Base-by-base conservation (phyloP, 92 coral and sea anemone genomes). In the Isaurus tuberculatus region DNA sequence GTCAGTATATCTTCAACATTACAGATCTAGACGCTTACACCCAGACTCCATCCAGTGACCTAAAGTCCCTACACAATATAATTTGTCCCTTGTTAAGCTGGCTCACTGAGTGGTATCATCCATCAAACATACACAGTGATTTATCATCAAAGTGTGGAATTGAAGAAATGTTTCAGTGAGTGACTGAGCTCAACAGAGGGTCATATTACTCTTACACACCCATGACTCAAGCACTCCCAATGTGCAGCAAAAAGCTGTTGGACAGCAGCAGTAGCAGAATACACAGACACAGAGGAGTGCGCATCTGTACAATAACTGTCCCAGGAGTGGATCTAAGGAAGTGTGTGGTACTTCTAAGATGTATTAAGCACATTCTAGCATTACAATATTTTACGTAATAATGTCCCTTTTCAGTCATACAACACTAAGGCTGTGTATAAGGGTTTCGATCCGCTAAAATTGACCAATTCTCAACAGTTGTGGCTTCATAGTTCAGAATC, bases 281-380 rank as follows among this genome's bases (percentile, higher is more conserved):
- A 79, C 75, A 43, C 65, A 81, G 88, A 88, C 80, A 86, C 84
- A 79, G 43, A 37, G 63, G 79, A 83, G 30, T 36, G 86, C 58
- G 33, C 37, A 14, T 0, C 55, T 86, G 73, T 25, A 49, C 79
- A 22, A 20, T 44, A 80, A 40, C 66, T 85, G 85, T 83, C 90
- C 98, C 89, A 88, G 92, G 91, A 93, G 92, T 79, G 95, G 98
- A 93, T 93, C 98, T 91, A 93, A 93, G 98, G 98, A 92, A 93
- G 93, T 89, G 98, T 93, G 98, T 79, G 15, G 33, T 25, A n/a
- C 63, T 55, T 55, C 63, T 55, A n/a, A 55, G 0, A 1, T 55
- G n/a, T 44, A 44, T 2, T 44, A 10, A 3, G 1, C 26, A 17
- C 4, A 55, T 5, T 55, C 8, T n/a, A 17, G 63, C 6, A n/a